Percentiles rank a stretch among this genome's conserved stretches.
These are phyloP conservation scores for Aquatica leii DNA, from an alignment of 2,888 invertebrate genomes.

Conservation along the genomic window DNA sequence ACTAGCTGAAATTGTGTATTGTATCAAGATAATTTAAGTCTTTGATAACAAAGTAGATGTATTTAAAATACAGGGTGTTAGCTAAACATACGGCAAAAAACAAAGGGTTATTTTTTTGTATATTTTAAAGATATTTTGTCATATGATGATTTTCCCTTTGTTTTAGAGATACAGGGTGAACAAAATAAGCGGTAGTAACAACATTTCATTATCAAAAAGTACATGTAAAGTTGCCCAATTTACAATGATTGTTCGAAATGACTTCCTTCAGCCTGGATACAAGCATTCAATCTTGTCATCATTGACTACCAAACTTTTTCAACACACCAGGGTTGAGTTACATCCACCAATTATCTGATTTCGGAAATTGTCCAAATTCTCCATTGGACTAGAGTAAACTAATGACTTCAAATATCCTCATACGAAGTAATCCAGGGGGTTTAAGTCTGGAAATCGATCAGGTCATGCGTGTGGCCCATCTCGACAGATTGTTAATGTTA, in stretches of 20 bases:
- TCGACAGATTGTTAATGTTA: not conserved
- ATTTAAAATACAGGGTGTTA: too few relatives aligned
- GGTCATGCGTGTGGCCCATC: not conserved
- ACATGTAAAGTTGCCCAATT: not conserved
- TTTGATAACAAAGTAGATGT: too few relatives aligned
- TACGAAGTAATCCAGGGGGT: not conserved
- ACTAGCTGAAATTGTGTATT: too few relatives aligned
- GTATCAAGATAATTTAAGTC: too few relatives aligned
- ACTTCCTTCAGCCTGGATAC: too few relatives aligned
- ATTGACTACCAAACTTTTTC: not conserved
- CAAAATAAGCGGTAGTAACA: not conserved
- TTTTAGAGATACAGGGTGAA: not conserved
- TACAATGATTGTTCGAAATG: not conserved
- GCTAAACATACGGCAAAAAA: too few relatives aligned
- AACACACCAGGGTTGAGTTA: not conserved
- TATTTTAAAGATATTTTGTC: too few relatives aligned
- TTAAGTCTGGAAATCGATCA: not conserved
- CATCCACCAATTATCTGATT: not conserved
- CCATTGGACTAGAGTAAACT: not conserved
- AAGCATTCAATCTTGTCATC: too few relatives aligned
- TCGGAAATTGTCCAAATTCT: not conserved
- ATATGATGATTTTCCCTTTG: too few relatives aligned
- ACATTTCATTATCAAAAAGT: not conserved
- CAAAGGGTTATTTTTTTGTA: too few relatives aligned
- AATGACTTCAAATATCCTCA: constrained; percentile 2